A percentile compares a stretch with the other conserved stretches of the same genome.
phyloP scores from a whole-genome alignment of 35 echinoderm and acorn worm genomes.

The Nesometra sesokonis region DNA sequence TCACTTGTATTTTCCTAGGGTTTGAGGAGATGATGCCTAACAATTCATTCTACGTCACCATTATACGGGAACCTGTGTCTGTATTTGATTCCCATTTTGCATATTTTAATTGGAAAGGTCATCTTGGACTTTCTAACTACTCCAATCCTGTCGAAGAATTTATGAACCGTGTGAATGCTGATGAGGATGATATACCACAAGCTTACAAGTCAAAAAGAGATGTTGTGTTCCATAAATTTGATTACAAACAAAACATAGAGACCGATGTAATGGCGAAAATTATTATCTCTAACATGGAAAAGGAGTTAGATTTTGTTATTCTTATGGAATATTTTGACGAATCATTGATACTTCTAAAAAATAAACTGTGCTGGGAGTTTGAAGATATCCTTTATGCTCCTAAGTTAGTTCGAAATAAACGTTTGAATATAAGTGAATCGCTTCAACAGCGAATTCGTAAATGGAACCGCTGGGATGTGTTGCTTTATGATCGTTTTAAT shows the following conservation, averaged over 20 bases:
- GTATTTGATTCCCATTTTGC: not conserved
- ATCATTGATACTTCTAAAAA: constrained; percentile 21
- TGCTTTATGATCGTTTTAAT: constrained; percentile 24
- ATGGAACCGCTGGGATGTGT: constrained; percentile 9
- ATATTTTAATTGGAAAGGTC: not conserved
- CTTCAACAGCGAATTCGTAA: not conserved
- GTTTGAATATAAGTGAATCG: not conserved
- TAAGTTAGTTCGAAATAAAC: not conserved
- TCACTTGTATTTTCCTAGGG: not conserved
- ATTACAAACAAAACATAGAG: not conserved
- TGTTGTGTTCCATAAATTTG: not conserved
- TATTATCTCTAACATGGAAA: not conserved
- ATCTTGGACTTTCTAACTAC: not conserved
- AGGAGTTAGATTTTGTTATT: constrained; percentile 21
- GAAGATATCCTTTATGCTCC: constrained; percentile 22
- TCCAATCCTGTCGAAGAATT: not conserved
- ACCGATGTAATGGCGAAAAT: not conserved
- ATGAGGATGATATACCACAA: not conserved
- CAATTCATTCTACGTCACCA: not conserved
- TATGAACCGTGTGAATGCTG: not conserved
- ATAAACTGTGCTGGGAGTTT: constrained; percentile 20
- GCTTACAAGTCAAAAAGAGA: not conserved
- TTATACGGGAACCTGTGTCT: not conserved
- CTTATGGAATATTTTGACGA: constrained; percentile 27
- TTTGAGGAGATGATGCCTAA: not conserved